phyloP scores from a whole-genome alignment of 2,113 vertebrate species.

The Phocoena sinus region DNA sequence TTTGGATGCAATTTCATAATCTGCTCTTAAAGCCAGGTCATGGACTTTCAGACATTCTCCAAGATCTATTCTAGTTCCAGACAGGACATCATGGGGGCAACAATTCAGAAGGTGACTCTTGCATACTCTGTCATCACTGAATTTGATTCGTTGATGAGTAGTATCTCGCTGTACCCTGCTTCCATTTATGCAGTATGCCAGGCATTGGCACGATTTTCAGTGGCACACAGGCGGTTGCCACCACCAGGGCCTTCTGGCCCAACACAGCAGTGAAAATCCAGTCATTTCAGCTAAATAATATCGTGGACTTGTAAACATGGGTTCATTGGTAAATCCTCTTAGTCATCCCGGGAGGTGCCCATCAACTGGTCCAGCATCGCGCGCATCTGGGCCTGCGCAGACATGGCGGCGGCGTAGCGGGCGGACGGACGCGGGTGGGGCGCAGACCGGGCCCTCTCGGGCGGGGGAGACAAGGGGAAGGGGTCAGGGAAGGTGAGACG shows the following conservation, averaged over 20 bases:
- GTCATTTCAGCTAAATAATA: slow-evolving; percentile 56
- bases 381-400: slow-evolving; percentile 98
- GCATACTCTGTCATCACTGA: slow-evolving; percentile 97
- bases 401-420: slow-evolving; percentile 83
- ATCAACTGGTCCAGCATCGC: slow-evolving; percentile 99
- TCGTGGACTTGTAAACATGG: neutral
- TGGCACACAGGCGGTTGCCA: neutral
- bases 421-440: slow-evolving; percentile 56
- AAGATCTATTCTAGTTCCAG: slow-evolving; percentile 98
- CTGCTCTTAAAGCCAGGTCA: slow-evolving; percentile 95
- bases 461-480: slow-evolving; percentile 33
- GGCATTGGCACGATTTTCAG: too few species aligned
- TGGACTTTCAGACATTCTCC: slow-evolving; percentile 98
- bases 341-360: slow-evolving; percentile 94
- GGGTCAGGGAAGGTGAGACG: slow-evolving; percentile 48
- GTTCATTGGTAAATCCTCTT: slow-evolving; percentile 44
- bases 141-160: slow-evolving; percentile 98
- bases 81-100: slow-evolving; percentile 97
- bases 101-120: slow-evolving; percentile 99
- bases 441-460: slow-evolving; percentile 39
- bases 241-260: slow-evolving; percentile 53
- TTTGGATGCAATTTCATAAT: slow-evolving; percentile 98
- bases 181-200: too few species aligned
- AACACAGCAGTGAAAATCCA: slow-evolving; percentile 47
- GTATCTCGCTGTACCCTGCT: slow-evolving; percentile 79